Evolutionary conservation across 2,797 vertebrate genomes (phyloP).

Genomic region (Sitta carolinensis): DNA sequence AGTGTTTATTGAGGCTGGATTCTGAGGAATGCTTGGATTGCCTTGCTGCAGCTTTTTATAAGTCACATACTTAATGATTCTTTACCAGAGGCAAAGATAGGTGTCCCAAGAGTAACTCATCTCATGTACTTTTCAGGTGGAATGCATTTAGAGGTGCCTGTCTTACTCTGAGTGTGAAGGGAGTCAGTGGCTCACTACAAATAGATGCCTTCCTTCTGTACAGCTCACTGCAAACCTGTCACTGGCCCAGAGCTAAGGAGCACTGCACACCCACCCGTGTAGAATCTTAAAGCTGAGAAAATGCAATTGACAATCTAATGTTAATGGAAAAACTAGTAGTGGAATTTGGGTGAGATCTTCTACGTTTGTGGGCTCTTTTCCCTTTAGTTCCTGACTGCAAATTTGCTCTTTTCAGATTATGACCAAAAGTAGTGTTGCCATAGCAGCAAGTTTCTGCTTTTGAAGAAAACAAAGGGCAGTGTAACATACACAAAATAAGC

Average conservation of each 20-base stretch:
- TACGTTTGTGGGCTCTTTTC: not conserved
- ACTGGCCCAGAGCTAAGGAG: not conserved
- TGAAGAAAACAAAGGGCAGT: not conserved
- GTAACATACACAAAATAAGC: not conserved
- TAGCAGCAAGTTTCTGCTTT: constrained; percentile 11
- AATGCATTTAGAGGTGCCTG: not conserved
- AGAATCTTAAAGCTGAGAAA: not conserved
- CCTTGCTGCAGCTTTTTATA: not conserved
- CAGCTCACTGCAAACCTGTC: not conserved
- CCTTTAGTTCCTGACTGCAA: not conserved
- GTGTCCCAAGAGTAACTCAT: not conserved
- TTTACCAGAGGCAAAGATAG: not conserved
- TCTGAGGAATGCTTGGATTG: not conserved
- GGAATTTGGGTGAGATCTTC: not conserved
- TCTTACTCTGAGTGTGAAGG: not conserved
- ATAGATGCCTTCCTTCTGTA: not conserved
- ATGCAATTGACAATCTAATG: not conserved
- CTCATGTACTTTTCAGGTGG: not conserved
- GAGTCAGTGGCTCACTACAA: not conserved
- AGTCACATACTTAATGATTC: not conserved
- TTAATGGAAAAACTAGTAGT: not conserved
- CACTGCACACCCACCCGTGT: not conserved
- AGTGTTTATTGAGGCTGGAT: not conserved
- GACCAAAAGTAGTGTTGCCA: not conserved
- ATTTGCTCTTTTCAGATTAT: not conserved